Percentiles rank a stretch among this genome's conserved stretches.
phyloP scores from a whole-genome alignment of 1,140 invertebrate species.

The Microplitis mediator region DNA sequence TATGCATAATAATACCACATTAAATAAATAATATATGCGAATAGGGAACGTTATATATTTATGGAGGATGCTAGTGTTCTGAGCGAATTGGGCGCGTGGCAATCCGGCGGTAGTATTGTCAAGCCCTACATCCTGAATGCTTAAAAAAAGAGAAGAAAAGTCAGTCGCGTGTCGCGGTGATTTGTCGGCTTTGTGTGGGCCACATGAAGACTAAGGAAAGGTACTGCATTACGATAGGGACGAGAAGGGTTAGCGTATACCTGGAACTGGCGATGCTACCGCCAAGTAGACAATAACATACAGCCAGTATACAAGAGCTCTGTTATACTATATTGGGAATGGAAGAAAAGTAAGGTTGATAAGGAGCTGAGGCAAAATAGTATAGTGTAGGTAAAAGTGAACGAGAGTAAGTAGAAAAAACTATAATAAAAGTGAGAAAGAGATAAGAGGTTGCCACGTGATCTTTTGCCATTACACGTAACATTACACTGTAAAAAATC shows the following conservation, averaged over 20 bases:
- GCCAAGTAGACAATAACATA: neutral
- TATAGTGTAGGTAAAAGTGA: too few species aligned
- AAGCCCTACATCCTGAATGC: constrained; percentile 42
- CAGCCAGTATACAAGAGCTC: neutral
- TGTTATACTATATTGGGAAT: neutral
- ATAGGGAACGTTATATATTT: too few species aligned
- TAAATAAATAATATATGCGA: too few species aligned
- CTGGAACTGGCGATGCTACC: neutral
- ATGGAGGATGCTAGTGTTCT: neutral
- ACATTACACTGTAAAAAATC: too few species aligned
- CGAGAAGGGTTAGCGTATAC: constrained; percentile 38
- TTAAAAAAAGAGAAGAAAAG: constrained; percentile 47
- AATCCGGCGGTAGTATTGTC: neutral
- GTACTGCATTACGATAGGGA: neutral
- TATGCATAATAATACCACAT: too few species aligned
- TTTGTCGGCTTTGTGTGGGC: constrained; percentile 46
- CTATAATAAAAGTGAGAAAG: constrained; percentile 25
- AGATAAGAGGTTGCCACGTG: constrained; percentile 23
- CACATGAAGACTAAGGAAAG: neutral
- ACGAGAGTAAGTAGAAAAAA: neutral
- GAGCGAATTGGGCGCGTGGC: constrained; percentile 14
- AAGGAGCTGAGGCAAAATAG: constrained; percentile 8
- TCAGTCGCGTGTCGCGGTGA: constrained; percentile 56
- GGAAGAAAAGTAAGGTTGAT: constrained; percentile 14
- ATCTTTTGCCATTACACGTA: neutral